These are phyloP conservation scores for Batillaria attramentaria DNA, from an alignment of 1,140 invertebrate species.

Conservation along the genomic window DNA sequence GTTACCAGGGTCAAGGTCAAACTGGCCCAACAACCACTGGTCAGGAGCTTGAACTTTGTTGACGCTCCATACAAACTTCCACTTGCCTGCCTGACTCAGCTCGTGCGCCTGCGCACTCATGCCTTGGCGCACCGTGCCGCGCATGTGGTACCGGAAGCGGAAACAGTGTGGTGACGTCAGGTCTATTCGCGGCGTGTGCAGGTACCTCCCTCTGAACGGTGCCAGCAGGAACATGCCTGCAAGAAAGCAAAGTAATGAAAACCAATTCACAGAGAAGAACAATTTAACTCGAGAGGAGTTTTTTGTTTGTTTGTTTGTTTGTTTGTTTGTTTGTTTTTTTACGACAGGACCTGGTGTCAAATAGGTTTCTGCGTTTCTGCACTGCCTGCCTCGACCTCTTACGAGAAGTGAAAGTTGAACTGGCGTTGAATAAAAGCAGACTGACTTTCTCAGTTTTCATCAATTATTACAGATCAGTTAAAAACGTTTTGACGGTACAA, in stretches of 20 bases:
- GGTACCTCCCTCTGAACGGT: constrained; percentile 13
- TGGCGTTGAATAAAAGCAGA: too few species aligned
- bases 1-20: constrained; percentile 47
- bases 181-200: constrained; percentile 47
- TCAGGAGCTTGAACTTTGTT: constrained; percentile 31
- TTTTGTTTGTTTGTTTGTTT: too few species aligned
- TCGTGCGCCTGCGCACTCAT: constrained; percentile 36
- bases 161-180: constrained; percentile 45
- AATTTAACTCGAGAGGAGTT: too few species aligned
- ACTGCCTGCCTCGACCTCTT: too few species aligned
- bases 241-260: constrained; percentile 10
- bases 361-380: not conserved
- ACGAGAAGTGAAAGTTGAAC: too few species aligned
- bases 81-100: not conserved
- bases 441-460: too few species aligned
- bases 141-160: constrained; percentile 56
- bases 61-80: not conserved
- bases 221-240: constrained; percentile 51
- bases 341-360: not conserved
- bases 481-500: too few species aligned
- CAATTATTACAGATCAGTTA: too few species aligned
- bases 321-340: too few species aligned
- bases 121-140: constrained; percentile 36
- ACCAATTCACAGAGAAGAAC: not conserved
- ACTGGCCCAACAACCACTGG: constrained; percentile 50